Evolutionary conservation across 2,888 invertebrate species (phyloP).

Genomic region (Anaspis maculata): DNA sequence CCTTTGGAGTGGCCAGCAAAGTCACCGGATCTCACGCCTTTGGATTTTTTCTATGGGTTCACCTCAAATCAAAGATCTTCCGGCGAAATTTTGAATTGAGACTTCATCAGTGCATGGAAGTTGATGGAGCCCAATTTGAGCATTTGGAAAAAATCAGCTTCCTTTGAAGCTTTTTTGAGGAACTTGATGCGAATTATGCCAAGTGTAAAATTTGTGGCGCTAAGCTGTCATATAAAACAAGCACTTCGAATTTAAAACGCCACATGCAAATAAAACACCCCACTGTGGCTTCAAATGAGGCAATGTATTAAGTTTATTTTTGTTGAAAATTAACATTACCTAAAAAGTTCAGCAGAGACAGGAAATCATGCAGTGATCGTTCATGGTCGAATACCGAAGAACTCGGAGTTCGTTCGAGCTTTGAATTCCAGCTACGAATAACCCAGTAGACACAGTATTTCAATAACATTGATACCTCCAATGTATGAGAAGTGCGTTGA

Average conservation of each 20-base stretch:
- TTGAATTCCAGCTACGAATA: conserved; percentile 11
- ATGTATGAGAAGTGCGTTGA: not conserved
- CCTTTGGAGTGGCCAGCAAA: too few relatives aligned
- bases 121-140: too few relatives aligned
- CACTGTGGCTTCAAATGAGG: not conserved
- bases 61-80: too few relatives aligned
- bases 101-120: too few relatives aligned
- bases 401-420: conserved; percentile 6
- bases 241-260: not conserved
- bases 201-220: conserved; percentile 1
- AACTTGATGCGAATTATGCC: not conserved
- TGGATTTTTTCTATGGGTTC: too few relatives aligned
- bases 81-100: too few relatives aligned
- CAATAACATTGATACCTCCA: conserved; percentile 6
- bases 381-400: not conserved
- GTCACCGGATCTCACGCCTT: too few relatives aligned
- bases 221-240: not conserved
- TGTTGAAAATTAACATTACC: too few relatives aligned
- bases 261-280: not conserved
- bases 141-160: not conserved
- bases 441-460: conserved; percentile 9
- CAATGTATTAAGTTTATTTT: too few relatives aligned
- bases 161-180: not conserved
- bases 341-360: not conserved
- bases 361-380: not conserved